Base-by-base conservation (phyloP, 2,888 invertebrate genomes). In the Xestia sexstrigata region DNA sequence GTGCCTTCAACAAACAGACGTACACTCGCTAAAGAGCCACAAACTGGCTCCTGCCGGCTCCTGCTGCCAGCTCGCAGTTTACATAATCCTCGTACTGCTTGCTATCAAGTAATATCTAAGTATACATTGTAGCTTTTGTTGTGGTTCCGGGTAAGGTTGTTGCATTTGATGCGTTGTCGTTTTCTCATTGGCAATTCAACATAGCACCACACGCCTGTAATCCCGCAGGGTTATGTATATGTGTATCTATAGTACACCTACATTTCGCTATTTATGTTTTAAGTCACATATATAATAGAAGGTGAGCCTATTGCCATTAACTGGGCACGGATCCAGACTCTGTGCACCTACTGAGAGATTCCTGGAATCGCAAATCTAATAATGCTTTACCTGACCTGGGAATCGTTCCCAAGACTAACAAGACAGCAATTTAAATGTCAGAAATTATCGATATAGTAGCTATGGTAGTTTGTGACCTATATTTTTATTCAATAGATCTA, bases 1-100 rank as follows among this genome's bases (percentile, higher is more conserved):
- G 73, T 60, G 42, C 74, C 70, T 73, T 85, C 83, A 79, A 87
- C 90, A 89, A 87, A 86, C 81, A 83, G 82, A 70, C 81, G 45
- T 69, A 78, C 71, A 82, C 73, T 78, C 79, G 78, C 76, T 89
- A 90, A 88, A 90, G 85, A 90, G 87, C 90, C 86, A 89, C 89
- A 89, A 89, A 90, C 89, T 81, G 87, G 84, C 88, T 89, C 85
- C 81, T 78, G 73, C 42, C 42, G 7, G 68, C 81, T 66, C 35
- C 45, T 60, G 49, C 68, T 77, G 82, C 87, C 66, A 77, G 86
- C 83, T 83, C 80, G 78, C 89, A 89, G 91, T 90, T 91, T 90
- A 88, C 92, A 90, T 91, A 91, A 91, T 90, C 89, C 85, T 78
- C 72, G 74, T 70, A 74, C 87, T 77, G 85, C 76, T 83, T 75